These are phyloP conservation scores for Myripristis murdjan DNA, from an alignment of 2,797 vertebrate genomes.

Conservation along the genomic window DNA sequence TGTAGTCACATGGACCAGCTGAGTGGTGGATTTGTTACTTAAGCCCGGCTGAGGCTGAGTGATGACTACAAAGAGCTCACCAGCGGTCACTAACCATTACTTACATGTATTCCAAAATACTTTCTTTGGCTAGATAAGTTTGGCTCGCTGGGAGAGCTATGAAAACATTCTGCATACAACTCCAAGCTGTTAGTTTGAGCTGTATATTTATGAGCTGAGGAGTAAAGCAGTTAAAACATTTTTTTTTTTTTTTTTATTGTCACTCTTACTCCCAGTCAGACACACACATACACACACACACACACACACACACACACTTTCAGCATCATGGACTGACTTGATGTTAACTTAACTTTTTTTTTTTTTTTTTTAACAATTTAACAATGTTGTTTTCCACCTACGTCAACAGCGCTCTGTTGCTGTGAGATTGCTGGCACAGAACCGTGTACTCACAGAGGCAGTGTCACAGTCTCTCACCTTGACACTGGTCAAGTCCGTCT, in stretches of 20 bases:
- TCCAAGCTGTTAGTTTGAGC: conserved; percentile 46
- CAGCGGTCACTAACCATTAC: conserved; percentile 19
- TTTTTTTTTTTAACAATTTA: conserved; percentile 61
- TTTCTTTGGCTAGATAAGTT: neutral
- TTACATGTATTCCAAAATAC: conserved; percentile 37
- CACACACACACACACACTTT: conserved; percentile 40
- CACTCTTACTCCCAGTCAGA: conserved; percentile 39
- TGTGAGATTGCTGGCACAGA: neutral
- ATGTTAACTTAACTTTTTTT: conserved; percentile 22
- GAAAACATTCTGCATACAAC: conserved; percentile 46
- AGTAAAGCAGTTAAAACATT: conserved; percentile 40
- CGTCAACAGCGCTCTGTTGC: neutral
- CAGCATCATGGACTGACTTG: conserved; percentile 43
- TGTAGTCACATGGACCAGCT: no score
- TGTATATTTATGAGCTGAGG: conserved; percentile 53
- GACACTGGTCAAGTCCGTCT: neutral
- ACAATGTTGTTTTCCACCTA: conserved; percentile 33
- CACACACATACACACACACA: no score
- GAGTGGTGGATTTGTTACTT: neutral
- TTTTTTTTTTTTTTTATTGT: conserved; percentile 57
- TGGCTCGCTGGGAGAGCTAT: conserved; percentile 11
- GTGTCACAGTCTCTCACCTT: neutral
- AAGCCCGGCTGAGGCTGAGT: conserved; percentile 24
- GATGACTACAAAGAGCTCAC: conserved; percentile 17
- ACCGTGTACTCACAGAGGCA: neutral